Conservation (phyloP, 2,888 invertebrate species). For the Drosophila paucipuncta region DNA sequence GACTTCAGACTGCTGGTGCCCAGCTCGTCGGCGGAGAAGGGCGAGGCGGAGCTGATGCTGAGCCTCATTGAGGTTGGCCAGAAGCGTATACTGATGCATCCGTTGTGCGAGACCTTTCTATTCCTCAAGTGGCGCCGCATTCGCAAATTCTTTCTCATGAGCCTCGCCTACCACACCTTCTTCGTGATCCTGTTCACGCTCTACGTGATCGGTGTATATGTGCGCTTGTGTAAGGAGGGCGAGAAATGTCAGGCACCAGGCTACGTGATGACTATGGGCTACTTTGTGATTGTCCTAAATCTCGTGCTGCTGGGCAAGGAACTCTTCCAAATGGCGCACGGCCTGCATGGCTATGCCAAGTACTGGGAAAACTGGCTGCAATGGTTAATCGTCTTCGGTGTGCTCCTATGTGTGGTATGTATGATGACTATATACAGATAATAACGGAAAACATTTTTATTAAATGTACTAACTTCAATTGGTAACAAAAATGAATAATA, state of each 20-base stretch:
- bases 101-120: slow-evolving; percentile 93
- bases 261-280: slow-evolving; percentile 86
- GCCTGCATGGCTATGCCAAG: slow-evolving; percentile 89
- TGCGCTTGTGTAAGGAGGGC: slow-evolving; percentile 77
- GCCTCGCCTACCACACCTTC: slow-evolving; percentile 91
- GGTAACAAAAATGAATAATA: neutral
- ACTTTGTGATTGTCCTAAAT: slow-evolving; percentile 88
- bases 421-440: neutral
- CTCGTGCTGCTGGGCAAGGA: slow-evolving; percentile 90
- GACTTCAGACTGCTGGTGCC: slow-evolving; percentile 89
- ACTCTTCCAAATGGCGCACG: slow-evolving; percentile 89
- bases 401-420: slow-evolving; percentile 89
- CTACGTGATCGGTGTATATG: slow-evolving; percentile 88
- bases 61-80: slow-evolving; percentile 93
- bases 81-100: slow-evolving; percentile 92
- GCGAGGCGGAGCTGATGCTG: slow-evolving; percentile 90
- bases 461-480: neutral
- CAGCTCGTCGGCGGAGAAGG: slow-evolving; percentile 86
- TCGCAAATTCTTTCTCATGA: slow-evolving; percentile 92
- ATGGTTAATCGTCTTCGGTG: slow-evolving; percentile 90
- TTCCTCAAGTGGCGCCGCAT: slow-evolving; percentile 94
- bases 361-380: slow-evolving; percentile 95
- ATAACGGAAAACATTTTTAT: neutral
- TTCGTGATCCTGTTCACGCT: slow-evolving; percentile 91
- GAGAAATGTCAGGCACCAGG: slow-evolving; percentile 74